Base-by-base conservation (phyloP, 2,797 vertebrate genomes). In the Uromys caudimaculatus region DNA sequence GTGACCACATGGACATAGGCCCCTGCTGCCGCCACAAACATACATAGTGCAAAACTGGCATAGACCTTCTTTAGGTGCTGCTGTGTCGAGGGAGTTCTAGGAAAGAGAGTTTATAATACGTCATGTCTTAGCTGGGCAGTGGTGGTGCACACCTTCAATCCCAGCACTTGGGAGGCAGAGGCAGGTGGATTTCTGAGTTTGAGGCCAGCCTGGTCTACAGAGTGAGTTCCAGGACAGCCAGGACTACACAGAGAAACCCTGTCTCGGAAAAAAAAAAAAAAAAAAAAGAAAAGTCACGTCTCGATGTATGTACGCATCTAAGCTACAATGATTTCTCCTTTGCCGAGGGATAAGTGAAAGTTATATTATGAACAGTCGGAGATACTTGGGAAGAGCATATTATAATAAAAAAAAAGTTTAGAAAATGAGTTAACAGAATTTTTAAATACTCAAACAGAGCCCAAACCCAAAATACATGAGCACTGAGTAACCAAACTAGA, bases 51-150 rank as follows among this genome's bases (percentile, higher is more conserved):
- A 73, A 99, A 98, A 97, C 99, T 99, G 98, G 99, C 99, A 89
- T 99, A 99, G 79, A 99, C 99, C 98, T 99, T 99, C 98, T 99
- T 99, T 98, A 99, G 98, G 98, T 99, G 99, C 98, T 99, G 99
- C 98, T 99, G 99, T 95, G 99, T 99, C 24, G 99, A 99, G 60
- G 99, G 98, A 16, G 99, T 99, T 96, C 99, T 99, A 97, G 95
- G 77, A 3, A 93, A 95, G 7, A 96, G 94, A 13, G 47, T 79
- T 62, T 32, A 60, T 6, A 93, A 91, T 0, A 50, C 56, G 38
- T 93, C 56, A 97, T 19, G 91, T 47, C 17, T 29, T 71, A n/a
- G n/a, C n/a, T n/a, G n/a, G n/a, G n/a, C n/a, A n/a, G n/a, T n/a
- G n/a, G n/a, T n/a, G n/a, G n/a, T n/a, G n/a, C n/a, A n/a, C n/a